These are phyloP conservation scores for Vimba vimba DNA, from an alignment of 2,113 vertebrate genomes.

Conservation along the genomic window DNA sequence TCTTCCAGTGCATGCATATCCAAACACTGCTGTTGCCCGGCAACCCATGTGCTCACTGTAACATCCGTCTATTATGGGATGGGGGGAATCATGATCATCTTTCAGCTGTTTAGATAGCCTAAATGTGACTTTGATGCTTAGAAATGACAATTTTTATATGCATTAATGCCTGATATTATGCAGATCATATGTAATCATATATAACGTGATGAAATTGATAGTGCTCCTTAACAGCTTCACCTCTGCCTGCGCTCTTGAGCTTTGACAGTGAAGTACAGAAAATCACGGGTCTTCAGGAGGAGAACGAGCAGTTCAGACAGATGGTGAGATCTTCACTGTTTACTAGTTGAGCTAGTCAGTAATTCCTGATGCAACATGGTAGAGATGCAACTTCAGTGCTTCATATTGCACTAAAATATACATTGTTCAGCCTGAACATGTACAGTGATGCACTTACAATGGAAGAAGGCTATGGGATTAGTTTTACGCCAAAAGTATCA, in stretches of 20 bases:
- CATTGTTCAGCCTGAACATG: neutral
- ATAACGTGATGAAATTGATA: neutral
- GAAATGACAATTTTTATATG: neutral
- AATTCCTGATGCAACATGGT: neutral
- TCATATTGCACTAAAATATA: neutral
- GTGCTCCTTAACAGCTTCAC: constrained; percentile 82
- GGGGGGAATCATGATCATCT: too few species aligned
- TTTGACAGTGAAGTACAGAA: constrained; percentile 92
- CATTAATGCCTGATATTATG: neutral
- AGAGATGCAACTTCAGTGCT: neutral
- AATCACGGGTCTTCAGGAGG: constrained; percentile 82
- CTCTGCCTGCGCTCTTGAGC: constrained; percentile 90
- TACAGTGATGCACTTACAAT: neutral
- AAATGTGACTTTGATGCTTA: neutral
- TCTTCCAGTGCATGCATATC: constrained; percentile 99
- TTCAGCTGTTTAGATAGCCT: neutral
- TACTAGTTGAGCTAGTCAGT: neutral
- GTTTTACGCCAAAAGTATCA: too few species aligned
- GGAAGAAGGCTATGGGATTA: too few species aligned
- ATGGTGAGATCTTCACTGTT: constrained; percentile 76
- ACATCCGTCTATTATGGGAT: neutral
- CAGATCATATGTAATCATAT: too few species aligned
- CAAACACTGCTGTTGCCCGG: constrained; percentile 61
- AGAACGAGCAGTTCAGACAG: constrained; percentile 90
- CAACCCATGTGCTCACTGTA: too few species aligned